Evolutionary conservation across 1,140 invertebrate genomes (phyloP).

Genomic region (Cotesia typhae): DNA sequence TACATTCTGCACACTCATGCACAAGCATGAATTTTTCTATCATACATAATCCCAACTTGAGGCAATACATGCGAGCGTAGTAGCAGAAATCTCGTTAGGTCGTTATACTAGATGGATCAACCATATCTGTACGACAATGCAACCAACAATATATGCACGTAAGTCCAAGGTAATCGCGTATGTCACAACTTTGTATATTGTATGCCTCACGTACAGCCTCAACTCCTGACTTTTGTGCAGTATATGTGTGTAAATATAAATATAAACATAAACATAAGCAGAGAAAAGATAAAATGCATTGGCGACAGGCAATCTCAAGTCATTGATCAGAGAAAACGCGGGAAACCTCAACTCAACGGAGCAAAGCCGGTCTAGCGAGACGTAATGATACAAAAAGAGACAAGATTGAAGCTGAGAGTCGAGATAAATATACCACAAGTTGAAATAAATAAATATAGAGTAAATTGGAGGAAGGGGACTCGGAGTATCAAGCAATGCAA

Average conservation of each 20-base stretch:
- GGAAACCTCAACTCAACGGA: conserved; percentile 39
- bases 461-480: conserved; percentile 15
- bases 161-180: conserved; percentile 64
- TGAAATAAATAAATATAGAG: neutral
- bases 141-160: conserved; percentile 41
- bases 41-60: no score
- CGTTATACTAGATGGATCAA: neutral
- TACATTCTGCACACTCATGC: neutral
- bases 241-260: no score
- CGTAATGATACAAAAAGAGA: no score
- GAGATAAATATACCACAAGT: conserved; percentile 12
- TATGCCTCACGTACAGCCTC: conserved; percentile 30
- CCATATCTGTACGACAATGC: conserved; percentile 21
- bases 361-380: conserved; percentile 21
- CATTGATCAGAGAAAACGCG: conserved; percentile 56
- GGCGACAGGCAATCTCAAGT: conserved; percentile 43
- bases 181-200: conserved; percentile 52
- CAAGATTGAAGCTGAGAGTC: neutral
- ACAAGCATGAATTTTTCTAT: no score
- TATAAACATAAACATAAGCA: conserved; percentile 22
- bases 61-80: neutral
- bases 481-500: conserved; percentile 4
- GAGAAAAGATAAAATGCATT: conserved; percentile 20
- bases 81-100: conserved; percentile 24
- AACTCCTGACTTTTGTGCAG: conserved; percentile 8